Percentiles rank a stretch among this genome's conserved stretches.
Conservation (phyloP, 2,113 vertebrate species). For the Serinus canaria region DNA sequence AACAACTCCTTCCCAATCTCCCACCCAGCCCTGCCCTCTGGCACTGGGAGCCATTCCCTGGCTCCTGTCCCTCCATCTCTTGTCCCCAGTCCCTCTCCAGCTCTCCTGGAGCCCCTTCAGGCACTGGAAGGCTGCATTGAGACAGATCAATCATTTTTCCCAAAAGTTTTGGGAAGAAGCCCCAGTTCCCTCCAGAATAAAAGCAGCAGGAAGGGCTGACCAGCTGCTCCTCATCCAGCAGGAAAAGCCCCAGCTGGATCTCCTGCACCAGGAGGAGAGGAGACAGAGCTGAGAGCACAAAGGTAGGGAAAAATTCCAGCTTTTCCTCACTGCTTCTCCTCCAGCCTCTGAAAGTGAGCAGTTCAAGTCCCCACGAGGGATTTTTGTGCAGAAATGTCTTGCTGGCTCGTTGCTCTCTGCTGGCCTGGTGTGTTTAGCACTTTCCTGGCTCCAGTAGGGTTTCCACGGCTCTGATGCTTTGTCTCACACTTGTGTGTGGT, state of each 20-base stretch:
- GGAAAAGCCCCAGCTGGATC: fast-evolving
- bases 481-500: fast-evolving
- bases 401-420: fast-evolving
- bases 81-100: not conserved
- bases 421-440: not conserved
- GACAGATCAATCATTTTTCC: not conserved
- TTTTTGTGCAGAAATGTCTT: not conserved
- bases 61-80: not conserved
- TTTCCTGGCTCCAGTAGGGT: no score
- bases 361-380: fast-evolving
- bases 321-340: not conserved
- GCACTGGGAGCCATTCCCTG: not conserved
- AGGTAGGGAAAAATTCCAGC: fast-evolving
- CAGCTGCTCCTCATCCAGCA: fast-evolving
- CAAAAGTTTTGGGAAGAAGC: not conserved
- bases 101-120: not conserved
- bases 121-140: not conserved
- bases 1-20: not conserved
- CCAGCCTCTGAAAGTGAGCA: not conserved
- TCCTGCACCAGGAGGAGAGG: not conserved
- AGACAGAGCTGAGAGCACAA: not conserved
- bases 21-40: fast-evolving
- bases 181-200: not conserved
- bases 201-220: not conserved
- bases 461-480: not conserved